Evolutionary conservation across 2,888 invertebrate species (phyloP), one percentile per base, ranked within the genome.

Genomic region (Monochamus alternatus): DNA sequence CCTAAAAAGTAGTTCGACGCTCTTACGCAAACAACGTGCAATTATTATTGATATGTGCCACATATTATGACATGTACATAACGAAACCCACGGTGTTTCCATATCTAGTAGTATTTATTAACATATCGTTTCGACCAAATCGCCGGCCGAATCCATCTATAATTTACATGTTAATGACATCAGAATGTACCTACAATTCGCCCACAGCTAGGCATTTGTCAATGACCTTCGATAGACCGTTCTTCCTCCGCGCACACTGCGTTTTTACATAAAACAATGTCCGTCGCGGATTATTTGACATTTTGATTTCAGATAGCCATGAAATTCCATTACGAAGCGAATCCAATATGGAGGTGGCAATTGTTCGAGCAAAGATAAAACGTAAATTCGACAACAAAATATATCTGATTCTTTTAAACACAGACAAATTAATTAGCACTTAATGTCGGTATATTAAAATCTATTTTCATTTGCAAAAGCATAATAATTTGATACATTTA

Each of bases 201-300:
- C 64, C 64, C 31, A 64, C 64, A 10, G 30, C 5, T 5, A 55
- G 44, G 3, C 47, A 64, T 14, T 64, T 64, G 64, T 64, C 64
- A 64, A 64, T 64, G 64, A 64, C 64, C 64, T 64, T 64, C 64
- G 55, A 22, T 55, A 55, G 55, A 47, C 47, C 47, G 47, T 47
- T 47, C 47, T 9, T 47, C 47, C 47, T 47, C 47, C 47, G 7
- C 47, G 47, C 47, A 47, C 47, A 47, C 47, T 47, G 47, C 55
- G 22, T 14, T 55, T 55, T 55, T 55, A 47, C 12, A 47, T 12
- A 47, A 47, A 47, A 47, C 8, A 12, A 47, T 47, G 12, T 47
- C 47, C 47, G 47, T 47, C n/a, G 55, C 55, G 55, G 55, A 12
- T 51, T 51, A 51, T 51, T 55, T 8, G 55, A 12, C 47, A 10